These are phyloP conservation scores for Ectobius pallidus DNA, from an alignment of 2,888 invertebrate species.

Conservation along the genomic window DNA sequence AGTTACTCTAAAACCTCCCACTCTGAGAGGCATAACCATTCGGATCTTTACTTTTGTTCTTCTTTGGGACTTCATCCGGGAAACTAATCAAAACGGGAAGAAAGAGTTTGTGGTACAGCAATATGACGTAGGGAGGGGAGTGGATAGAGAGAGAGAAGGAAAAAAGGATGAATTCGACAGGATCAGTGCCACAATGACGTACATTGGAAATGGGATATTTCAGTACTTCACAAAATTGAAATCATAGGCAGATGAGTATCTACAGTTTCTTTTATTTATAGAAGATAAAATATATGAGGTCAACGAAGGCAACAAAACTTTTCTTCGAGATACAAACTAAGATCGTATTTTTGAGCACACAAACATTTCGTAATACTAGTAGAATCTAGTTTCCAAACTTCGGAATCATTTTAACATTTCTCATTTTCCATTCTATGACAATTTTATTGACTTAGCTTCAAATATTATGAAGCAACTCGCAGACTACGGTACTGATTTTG, in stretches of 20 bases:
- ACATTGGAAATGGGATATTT: constrained; percentile 36
- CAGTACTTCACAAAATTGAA: constrained; percentile 34
- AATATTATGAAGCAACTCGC: too few species aligned
- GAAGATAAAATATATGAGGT: constrained; percentile 15
- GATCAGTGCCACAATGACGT: not conserved
- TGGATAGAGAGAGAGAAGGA: not conserved
- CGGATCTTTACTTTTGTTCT: constrained; percentile 34
- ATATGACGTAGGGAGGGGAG: not conserved
- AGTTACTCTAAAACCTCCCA: too few species aligned
- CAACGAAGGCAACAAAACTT: too few species aligned
- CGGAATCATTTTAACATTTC: too few species aligned
- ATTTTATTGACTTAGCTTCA: too few species aligned
- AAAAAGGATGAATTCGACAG: constrained; percentile 7
- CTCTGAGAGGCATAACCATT: too few species aligned
- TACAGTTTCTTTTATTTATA: too few species aligned
- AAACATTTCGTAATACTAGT: not conserved
- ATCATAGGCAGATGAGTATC: constrained; percentile 31
- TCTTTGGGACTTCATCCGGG: constrained; percentile 35
- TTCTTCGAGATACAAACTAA: not conserved
- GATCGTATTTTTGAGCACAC: not conserved
- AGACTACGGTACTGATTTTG: too few species aligned
- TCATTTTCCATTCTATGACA: too few species aligned
- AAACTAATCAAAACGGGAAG: constrained; percentile 41
- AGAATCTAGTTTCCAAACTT: not conserved
- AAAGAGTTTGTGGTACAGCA: constrained; percentile 37